Evolutionary conservation across 2,113 vertebrate genomes (phyloP).

Genomic region (Antechinus flavipes): DNA sequence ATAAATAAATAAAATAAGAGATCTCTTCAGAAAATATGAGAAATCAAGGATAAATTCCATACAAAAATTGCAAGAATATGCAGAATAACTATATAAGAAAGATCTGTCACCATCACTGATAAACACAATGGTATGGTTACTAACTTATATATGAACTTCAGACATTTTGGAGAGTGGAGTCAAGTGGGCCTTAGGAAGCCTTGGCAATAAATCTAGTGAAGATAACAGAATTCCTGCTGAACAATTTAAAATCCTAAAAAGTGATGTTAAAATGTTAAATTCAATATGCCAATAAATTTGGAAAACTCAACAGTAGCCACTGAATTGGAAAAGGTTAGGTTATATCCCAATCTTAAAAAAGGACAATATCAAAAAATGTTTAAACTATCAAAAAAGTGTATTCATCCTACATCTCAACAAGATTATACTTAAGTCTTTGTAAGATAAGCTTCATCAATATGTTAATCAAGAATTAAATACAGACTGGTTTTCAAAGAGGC

Average conservation of each 20-base stretch:
- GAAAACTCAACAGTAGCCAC: too few species aligned
- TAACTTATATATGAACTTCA: background rate
- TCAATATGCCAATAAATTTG: too few species aligned
- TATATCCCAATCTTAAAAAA: too few species aligned
- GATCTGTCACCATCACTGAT: background rate
- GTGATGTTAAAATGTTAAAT: background rate
- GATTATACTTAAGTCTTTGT: too few species aligned
- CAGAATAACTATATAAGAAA: background rate
- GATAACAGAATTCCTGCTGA: background rate
- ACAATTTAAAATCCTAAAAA: background rate
- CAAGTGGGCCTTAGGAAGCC: background rate
- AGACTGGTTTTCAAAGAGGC: too few species aligned
- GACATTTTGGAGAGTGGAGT: background rate
- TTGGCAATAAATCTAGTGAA: background rate
- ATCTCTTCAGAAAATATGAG: background rate
- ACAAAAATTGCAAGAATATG: background rate
- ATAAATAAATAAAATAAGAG: background rate
- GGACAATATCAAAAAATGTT: too few species aligned
- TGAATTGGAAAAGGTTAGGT: too few species aligned
- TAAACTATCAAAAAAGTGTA: too few species aligned
- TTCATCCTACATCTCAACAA: too few species aligned
- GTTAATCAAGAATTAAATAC: too few species aligned
- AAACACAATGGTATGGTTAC: background rate
- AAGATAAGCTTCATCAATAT: too few species aligned
- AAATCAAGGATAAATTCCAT: background rate